Evolutionary conservation across 2,113 vertebrate genomes (phyloP).

Genomic region (Lagenorhynchus albirostris): DNA sequence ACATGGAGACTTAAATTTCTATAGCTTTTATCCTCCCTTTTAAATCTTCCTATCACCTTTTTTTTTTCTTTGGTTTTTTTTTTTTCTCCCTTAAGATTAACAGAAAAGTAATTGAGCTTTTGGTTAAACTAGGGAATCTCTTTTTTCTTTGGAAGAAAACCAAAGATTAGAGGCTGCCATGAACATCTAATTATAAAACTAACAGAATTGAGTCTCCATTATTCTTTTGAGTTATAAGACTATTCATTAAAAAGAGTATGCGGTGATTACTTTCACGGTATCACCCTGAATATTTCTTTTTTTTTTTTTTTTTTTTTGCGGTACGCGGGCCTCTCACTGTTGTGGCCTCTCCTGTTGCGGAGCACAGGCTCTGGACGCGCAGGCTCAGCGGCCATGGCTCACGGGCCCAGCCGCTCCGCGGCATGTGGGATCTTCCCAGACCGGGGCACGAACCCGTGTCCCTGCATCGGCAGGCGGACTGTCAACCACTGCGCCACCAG

Average conservation of each 20-base stretch:
- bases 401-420: too few relatives aligned
- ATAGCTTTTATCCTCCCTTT: neutral
- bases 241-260: neutral
- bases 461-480: too few relatives aligned
- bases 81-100: neutral
- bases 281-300: neutral
- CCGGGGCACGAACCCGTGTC: too few relatives aligned
- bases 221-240: neutral
- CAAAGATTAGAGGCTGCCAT: neutral
- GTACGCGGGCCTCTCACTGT: too few relatives aligned
- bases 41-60: neutral
- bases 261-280: neutral
- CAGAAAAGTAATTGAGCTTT: conserved; percentile 3
- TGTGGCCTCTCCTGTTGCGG: too few relatives aligned
- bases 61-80: neutral
- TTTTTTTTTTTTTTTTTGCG: too few relatives aligned
- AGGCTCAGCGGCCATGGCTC: too few relatives aligned
- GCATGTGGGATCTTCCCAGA: too few relatives aligned
- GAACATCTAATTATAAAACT: neutral
- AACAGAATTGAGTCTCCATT: neutral
- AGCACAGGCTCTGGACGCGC: too few relatives aligned
- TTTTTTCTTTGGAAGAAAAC: neutral
- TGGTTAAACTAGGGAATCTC: neutral
- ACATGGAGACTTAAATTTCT: neutral
- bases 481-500: too few relatives aligned